Conservation (phyloP, 2,797 vertebrate genomes). For the Lithobates sylvaticus region DNA sequence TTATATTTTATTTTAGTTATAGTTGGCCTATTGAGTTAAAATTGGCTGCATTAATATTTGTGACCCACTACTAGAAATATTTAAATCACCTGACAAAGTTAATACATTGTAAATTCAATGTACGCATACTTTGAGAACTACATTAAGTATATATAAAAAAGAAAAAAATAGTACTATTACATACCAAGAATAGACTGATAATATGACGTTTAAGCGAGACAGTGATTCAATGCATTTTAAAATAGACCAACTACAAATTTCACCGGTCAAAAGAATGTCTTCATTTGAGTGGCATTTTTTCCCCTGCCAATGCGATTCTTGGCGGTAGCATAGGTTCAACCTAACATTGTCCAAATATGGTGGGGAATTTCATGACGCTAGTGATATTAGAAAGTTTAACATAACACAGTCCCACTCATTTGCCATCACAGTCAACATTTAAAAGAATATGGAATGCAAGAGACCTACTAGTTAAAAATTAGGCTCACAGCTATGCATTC, state of each 20-base stretch:
- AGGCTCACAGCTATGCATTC: slow-evolving; percentile 72
- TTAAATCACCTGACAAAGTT: no score
- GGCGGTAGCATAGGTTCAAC: slow-evolving; percentile 71
- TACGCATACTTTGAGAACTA: no score
- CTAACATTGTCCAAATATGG: slow-evolving; percentile 80
- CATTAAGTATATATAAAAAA: no score
- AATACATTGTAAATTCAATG: no score
- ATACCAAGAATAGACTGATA: not conserved
- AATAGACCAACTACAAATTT: slow-evolving; percentile 66
- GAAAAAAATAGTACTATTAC: no score
- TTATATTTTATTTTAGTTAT: no score
- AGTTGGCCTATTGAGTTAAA: no score
- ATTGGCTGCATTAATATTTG: no score
- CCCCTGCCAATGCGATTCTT: slow-evolving; percentile 75
- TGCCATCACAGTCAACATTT: slow-evolving; percentile 74
- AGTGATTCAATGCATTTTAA: slow-evolving; percentile 66
- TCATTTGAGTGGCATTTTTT: slow-evolving; percentile 78
- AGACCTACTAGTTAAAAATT: slow-evolving; percentile 76
- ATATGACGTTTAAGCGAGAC: not conserved
- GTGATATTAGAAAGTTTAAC: slow-evolving; percentile 77
- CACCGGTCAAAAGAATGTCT: slow-evolving; percentile 70
- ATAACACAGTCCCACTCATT: slow-evolving; percentile 73
- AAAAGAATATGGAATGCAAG: slow-evolving; percentile 78
- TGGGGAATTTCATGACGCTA: slow-evolving; percentile 78
- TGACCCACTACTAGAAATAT: no score